Base-by-base conservation (phyloP, 2,888 invertebrate genomes). In the Rotaria macrura region DNA sequence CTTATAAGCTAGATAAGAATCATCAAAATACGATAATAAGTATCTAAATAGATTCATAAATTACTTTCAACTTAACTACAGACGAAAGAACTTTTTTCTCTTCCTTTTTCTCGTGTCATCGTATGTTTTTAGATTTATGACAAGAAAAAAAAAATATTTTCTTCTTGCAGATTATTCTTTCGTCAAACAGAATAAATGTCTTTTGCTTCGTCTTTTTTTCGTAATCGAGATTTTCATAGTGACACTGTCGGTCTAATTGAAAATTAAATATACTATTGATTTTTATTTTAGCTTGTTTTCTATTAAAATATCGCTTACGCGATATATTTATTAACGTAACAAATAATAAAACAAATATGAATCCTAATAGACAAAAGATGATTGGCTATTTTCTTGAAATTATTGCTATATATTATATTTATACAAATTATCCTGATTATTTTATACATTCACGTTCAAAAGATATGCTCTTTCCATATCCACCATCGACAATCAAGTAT, bases 221-320 rank as follows among this genome's bases (percentile, higher is more conserved):
- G 17, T 49, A 17, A 5, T 12, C 14, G 17, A 12, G 14, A 49
- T 49, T 47, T 47, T 47, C 47, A 47, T 12, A 12, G 14, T 9
- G 14, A 49, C 14, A 9, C 14, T 49, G 52, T 52, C 52, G 4
- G 23, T 23, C 23, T 49, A 49, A 17, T 14, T 0, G 4, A 12
- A 23, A 52, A 47, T 14, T 6, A 9, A 47, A 4, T 47, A 47
- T 14, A 47, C 14, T 47, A n/a, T n/a, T n/a, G n/a, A n/a, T n/a
- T n/a, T n/a, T 52, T 52, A 23, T 29, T 29, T 65, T 65, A 65
- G 65, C 65, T 17, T 79, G 79, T 14, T 79, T 79, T 17, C 1
- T 79, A 43, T 79, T 79, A n/a, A 43, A 79, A n/a, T 79, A 79
- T n/a, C 79, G 79, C n/a, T 79, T 79, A 43, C n/a, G 43, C n/a